phyloP scores from a whole-genome alignment of 2,113 vertebrate species.

The Podilymbus podiceps region DNA sequence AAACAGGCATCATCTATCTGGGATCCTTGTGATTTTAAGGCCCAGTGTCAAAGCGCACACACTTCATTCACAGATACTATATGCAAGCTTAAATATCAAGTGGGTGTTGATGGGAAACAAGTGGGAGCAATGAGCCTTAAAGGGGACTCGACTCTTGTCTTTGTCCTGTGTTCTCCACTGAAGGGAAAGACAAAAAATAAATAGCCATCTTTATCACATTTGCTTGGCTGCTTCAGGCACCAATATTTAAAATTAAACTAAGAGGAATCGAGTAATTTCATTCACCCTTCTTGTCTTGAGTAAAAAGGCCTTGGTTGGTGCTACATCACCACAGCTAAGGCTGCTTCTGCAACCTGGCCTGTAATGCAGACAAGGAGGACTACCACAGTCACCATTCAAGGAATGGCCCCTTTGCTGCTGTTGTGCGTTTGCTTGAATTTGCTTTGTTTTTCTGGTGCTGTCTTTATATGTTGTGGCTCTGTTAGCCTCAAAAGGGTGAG shows the following conservation, averaged over 20 bases:
- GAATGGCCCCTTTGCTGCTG: not conserved
- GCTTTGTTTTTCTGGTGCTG: not conserved
- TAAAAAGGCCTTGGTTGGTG: not conserved
- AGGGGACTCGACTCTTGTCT: not conserved
- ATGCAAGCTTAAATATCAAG: not conserved
- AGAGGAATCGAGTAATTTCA: not conserved
- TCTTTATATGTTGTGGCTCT: not conserved
- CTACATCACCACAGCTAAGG: rapidly evolving
- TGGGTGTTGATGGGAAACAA: not conserved
- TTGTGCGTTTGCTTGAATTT: not conserved
- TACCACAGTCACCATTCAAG: not conserved
- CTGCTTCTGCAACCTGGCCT: not conserved
- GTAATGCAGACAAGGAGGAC: not conserved
- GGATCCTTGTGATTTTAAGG: not conserved
- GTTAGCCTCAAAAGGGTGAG: not conserved
- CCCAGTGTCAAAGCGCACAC: not conserved
- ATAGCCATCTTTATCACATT: not conserved
- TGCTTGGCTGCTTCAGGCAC: not conserved
- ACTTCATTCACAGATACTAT: not conserved
- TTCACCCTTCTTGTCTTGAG: not conserved
- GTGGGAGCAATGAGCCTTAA: not conserved
- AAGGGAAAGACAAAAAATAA: not conserved
- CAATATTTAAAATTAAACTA: not conserved
- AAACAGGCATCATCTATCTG: not conserved
- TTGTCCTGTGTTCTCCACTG: not conserved